Evolutionary conservation across 2,888 invertebrate species (phyloP), one percentile per base, ranked within the genome.

Genomic region (Torymus auratus): DNA sequence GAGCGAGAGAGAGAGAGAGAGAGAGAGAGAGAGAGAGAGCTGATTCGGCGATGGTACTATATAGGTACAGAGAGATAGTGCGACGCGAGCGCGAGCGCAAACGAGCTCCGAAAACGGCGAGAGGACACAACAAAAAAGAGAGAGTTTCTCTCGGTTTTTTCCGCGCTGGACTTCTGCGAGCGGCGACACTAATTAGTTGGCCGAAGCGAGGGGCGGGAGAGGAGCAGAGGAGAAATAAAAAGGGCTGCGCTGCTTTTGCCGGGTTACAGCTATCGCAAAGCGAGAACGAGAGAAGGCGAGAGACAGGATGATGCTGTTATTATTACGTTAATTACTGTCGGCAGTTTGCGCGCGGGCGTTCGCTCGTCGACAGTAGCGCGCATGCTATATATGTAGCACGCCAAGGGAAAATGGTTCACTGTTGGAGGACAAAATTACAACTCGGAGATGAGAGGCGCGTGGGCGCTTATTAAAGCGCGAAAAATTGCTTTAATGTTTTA

Each of bases 291-390:
- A 28, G 28, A 28, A 4, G 3, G 28, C 1, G 28, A 28, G 28
- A 28, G 28, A 28, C n/a, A 11, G 41, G n/a, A 1, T 55, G 52
- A 15, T n/a, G 53, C 58, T 67, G 41, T 67, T 76, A 62, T 76
- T 76, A 76, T 76, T 76, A 55, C 76, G 64, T 76, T 61, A 62
- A 76, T 76, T 76, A 69, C 41, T 17, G 53, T 17, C 61, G 0
- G 69, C 23, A n/a, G 55, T 10, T 56, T 15, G 70, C 50, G n/a
- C 28, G 13, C 58, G 2, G 5, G 67, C 56, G 7, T 64, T 73
- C 28, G 4, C 28, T 28, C 4, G 28, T 28, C 28, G 28, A 28
- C 28, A 28, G 28, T 28, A 4, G 28, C 28, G 28, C 4, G 28
- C 28, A 28, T 28, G 28, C 28, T 28, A 28, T 28, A 28, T 28